Conservation (phyloP, 2,113 vertebrate genomes). For the Ochotona curzoniae region DNA sequence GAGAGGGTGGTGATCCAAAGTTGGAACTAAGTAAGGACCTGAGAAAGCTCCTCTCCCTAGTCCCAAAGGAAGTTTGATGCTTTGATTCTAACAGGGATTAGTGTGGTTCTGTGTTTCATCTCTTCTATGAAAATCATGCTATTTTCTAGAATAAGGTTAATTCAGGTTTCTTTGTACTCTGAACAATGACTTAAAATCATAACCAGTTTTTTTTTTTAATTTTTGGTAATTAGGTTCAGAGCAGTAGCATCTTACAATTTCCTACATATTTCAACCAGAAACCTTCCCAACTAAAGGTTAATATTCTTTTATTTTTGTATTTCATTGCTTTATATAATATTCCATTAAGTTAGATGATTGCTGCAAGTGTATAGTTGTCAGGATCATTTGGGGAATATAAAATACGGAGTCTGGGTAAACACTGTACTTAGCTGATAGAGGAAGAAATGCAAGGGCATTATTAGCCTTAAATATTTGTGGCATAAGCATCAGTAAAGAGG, state of each 20-base stretch:
- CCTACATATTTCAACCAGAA: neutral
- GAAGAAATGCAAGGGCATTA: neutral
- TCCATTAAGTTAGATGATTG: neutral
- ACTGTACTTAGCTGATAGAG: neutral
- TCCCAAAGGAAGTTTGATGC: no score
- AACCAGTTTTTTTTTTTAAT: neutral
- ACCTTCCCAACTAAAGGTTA: neutral
- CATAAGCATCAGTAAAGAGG: neutral
- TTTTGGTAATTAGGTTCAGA: neutral
- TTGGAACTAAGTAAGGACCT: no score
- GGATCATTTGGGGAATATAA: neutral
- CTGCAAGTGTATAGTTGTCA: neutral
- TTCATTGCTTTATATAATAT: neutral
- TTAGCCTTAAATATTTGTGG: neutral
- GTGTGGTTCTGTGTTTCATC: neutral
- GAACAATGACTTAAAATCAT: neutral
- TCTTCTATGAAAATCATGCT: neutral
- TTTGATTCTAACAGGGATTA: neutral
- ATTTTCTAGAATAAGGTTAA: neutral
- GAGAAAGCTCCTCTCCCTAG: no score
- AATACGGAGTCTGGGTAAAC: neutral
- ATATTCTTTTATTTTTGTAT: neutral
- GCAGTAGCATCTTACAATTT: neutral
- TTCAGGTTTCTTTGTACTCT: conserved; percentile 14
- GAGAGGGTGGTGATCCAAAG: no score